Conservation (phyloP, 2,113 vertebrate genomes). For the Psittacus erithacus region DNA sequence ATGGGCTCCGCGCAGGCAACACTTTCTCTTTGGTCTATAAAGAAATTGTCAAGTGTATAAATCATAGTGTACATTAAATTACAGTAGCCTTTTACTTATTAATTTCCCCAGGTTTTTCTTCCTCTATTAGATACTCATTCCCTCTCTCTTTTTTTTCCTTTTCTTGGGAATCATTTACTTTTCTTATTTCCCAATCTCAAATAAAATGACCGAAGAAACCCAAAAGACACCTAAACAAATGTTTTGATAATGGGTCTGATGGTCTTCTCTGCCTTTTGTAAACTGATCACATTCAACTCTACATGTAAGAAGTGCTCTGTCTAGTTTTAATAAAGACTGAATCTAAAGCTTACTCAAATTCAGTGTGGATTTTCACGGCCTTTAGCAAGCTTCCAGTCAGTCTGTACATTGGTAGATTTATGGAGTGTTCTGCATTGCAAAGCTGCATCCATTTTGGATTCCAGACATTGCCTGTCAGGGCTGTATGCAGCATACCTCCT, state of each 20-base stretch:
- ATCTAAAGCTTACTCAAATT: not conserved
- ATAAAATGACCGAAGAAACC: not conserved
- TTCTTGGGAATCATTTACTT: not conserved
- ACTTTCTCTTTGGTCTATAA: conserved; percentile 36
- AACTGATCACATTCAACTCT: not conserved
- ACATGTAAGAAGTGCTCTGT: not conserved
- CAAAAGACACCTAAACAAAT: rapidly evolving
- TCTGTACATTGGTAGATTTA: not conserved
- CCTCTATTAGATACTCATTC: not conserved
- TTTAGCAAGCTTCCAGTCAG: not conserved
- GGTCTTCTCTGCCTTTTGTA: not conserved
- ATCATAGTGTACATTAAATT: conserved; percentile 57
- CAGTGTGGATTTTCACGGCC: not conserved
- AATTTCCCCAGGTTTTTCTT: conserved; percentile 21
- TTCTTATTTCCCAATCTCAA: not conserved
- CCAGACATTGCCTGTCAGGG: not conserved
- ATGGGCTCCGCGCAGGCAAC: not conserved
- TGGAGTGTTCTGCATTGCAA: not conserved
- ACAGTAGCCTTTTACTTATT: conserved; percentile 44
- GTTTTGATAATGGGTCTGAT: not conserved
- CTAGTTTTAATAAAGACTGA: not conserved
- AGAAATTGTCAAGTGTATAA: conserved; percentile 51
- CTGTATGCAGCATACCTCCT: not conserved
- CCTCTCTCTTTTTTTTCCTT: not conserved
- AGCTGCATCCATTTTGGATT: not conserved